These are phyloP conservation scores for Lagopus leucura DNA, from an alignment of 2,113 vertebrate genomes.

Conservation along the genomic window DNA sequence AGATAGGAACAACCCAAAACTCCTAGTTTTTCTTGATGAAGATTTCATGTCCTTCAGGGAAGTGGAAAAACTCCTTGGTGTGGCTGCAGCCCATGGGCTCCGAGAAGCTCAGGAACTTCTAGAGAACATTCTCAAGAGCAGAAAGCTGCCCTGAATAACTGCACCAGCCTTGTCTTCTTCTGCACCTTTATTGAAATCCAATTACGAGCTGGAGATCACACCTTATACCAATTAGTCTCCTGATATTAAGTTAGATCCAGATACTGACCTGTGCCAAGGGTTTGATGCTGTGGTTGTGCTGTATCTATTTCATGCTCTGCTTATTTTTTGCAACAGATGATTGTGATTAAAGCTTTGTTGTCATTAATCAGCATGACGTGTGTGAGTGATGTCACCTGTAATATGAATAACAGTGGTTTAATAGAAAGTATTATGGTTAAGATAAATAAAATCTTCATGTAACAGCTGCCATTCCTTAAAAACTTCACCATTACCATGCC, in stretches of 20 bases:
- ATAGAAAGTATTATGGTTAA: neutral
- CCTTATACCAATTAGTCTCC: neutral
- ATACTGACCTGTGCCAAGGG: neutral
- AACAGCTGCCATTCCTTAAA: conserved; percentile 10
- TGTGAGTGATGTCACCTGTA: neutral
- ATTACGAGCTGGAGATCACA: neutral
- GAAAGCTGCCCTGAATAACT: conserved; percentile 14
- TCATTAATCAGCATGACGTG: neutral
- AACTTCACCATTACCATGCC: neutral
- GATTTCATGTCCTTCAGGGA: conserved; percentile 40
- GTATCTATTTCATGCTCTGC: neutral
- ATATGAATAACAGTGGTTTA: conserved; percentile 19
- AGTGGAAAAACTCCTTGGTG: conserved; percentile 57
- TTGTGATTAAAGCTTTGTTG: neutral
- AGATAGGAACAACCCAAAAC: neutral
- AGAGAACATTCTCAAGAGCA: conserved; percentile 52
- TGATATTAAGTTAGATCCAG: neutral
- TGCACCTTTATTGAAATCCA: neutral
- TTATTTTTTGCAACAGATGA: neutral
- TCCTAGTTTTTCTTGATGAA: neutral
- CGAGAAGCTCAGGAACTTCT: conserved; percentile 63
- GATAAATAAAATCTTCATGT: conserved; percentile 9
- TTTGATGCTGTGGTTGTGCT: neutral
- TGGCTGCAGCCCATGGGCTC: conserved; percentile 54
- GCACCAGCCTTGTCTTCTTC: neutral